These are phyloP conservation scores for Tenthredo amoena DNA, from an alignment of 2,888 invertebrate genomes.

Conservation along the genomic window DNA sequence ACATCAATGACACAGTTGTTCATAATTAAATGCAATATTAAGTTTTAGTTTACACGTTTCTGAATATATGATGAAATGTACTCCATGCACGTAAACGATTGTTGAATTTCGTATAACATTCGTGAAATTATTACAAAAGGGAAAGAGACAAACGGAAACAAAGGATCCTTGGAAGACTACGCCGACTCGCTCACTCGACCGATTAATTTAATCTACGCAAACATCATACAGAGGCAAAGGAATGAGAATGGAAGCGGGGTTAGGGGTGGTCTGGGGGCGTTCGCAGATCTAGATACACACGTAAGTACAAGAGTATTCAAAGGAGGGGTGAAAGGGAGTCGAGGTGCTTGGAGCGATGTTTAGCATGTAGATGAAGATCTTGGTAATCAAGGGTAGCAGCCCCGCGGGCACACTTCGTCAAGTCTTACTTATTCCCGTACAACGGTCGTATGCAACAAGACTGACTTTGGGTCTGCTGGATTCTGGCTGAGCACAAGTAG, in stretches of 20 bases:
- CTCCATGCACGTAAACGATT: not conserved
- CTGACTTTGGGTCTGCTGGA: slow-evolving; percentile 40
- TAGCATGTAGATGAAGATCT: slow-evolving; percentile 78
- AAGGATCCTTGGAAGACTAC: slow-evolving; percentile 59
- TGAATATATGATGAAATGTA: not conserved
- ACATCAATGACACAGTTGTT: not conserved
- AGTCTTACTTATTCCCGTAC: slow-evolving; percentile 74
- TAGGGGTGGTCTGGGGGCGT: slow-evolving; percentile 58
- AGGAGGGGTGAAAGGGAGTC: slow-evolving; percentile 62
- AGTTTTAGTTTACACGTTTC: not conserved
- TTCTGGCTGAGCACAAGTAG: slow-evolving; percentile 13
- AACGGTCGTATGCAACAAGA: slow-evolving; percentile 44
- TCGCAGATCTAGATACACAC: slow-evolving; percentile 76
- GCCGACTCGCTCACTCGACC: slow-evolving; percentile 63
- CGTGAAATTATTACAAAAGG: not conserved
- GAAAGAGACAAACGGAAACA: slow-evolving; percentile 61
- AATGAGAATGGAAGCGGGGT: slow-evolving; percentile 67
- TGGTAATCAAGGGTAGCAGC: slow-evolving; percentile 76
- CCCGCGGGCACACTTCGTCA: slow-evolving; percentile 76
- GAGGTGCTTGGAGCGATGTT: slow-evolving; percentile 67
- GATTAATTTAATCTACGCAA: slow-evolving; percentile 77
- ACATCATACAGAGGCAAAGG: slow-evolving; percentile 72
- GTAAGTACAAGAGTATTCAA: slow-evolving; percentile 76
- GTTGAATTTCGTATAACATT: not conserved
- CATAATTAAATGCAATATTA: not conserved